Evolutionary conservation across 2,113 vertebrate genomes (phyloP), one percentile per base, ranked within the genome.

Genomic region (Eurystomus gularis): DNA sequence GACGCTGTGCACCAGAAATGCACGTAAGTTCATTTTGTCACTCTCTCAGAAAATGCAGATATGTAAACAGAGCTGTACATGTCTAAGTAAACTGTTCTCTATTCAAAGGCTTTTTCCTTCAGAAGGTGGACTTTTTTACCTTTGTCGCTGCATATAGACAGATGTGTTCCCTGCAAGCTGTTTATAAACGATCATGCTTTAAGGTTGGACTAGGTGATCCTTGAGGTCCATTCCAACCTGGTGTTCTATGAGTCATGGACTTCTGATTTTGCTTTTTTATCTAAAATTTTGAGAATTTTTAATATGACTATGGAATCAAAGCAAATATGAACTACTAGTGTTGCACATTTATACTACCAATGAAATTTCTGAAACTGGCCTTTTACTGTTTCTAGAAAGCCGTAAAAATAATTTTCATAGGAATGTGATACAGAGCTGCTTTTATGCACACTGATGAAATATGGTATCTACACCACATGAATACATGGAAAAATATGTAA

Each of bases 1-100:
- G 99, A 77, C 99, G 99, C 55, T 99, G 99, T 94, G 99, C 99
- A 65, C 99, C 99, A 78, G 99, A 99, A 98, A 98, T 99, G 98
- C 99, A 99, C 29, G 99, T 99, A 97, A 97, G 99, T 97, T 82
- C 48, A 18, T 85, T 92, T 80, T 11, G 28, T 70, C 40, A 35
- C 42, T 91, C 81, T 11, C 26, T 76, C 39, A 69, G 69, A 78
- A 92, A 81, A 76, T 51, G 31, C 7, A 42, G 33, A 58, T 64
- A 52, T 57, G 6, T 68, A 48, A 88, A 68, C 28, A 81, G 29
- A 66, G 55, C 8, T 66, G 10, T 37, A 40, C 4, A 2, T 40
- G 5, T 46, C 26, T 58, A 19, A 18, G 11, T 70, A 37, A 90
- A 54, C 19, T 20, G 26, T 83, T 68, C 55, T 58, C 6, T 85